Base-by-base conservation (phyloP, 2,113 vertebrate genomes). In the Rhipidura dahli region DNA sequence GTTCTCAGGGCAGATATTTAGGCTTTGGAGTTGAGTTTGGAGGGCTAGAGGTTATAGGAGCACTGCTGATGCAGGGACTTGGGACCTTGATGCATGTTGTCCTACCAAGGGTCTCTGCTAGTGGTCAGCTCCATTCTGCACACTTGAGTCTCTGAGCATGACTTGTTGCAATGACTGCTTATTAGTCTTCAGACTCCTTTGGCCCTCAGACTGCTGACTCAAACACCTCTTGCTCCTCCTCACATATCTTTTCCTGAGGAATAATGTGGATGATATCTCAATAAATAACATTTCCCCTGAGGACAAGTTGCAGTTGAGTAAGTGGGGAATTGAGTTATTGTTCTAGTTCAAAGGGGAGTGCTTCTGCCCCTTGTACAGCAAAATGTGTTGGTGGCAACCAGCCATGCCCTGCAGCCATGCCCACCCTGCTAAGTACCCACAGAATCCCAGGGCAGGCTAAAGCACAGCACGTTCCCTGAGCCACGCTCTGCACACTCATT, bases 381-480 rank as follows among this genome's bases (percentile, higher is more conserved):
- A 26, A 7, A 21, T 28, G 18, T 3, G 4, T n/a, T 2, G 5
- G 28, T 35, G 28, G 50, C 1, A 3, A 27, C 31, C 50, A 61
- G 17, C 59, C 28, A 70, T 80, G 51, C 37, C 63, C 35, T 54
- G 44, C 28, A 31, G 60, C 60, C 23, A 4, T n/a, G 31, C 15
- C 19, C 20, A 10, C 6, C 16, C 31, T 22, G 22, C 47, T 26
- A 47, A 30, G 9, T 3, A 16, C 33, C 18, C 2, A 1, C 35
- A 50, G 59, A 77, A 42, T 23, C 37, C 17, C 40, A 39, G 37
- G 30, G 75, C 1, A 2, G n/a, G 42, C 20, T 40, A 47, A 49
- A 61, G 47, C 49, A 68, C 19, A 40, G 26, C 3, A 1, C 0
- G 1, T 16, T 54, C 16, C 42, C 53, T 3, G 5, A 45, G 70